These are phyloP conservation scores for Megalops cyprinoides DNA, from an alignment of 2,797 vertebrate species.

Conservation along the genomic window DNA sequence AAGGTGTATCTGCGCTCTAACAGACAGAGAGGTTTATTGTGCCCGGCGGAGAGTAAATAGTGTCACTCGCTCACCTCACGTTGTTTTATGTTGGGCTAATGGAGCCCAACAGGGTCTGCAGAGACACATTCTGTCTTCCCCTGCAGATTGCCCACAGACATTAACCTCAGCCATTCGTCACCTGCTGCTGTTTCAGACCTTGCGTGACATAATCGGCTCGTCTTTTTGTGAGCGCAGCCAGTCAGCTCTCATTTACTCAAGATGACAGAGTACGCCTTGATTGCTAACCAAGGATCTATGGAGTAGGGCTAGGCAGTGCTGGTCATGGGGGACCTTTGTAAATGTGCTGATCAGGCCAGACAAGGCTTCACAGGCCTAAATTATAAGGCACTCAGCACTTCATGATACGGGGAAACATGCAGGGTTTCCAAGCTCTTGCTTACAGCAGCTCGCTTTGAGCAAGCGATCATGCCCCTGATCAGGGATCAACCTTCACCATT, in stretches of 20 bases:
- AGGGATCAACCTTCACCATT: too few species aligned
- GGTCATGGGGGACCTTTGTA: background rate
- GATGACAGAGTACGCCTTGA: background rate
- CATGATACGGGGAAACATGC: too few species aligned
- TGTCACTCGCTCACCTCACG: too few species aligned
- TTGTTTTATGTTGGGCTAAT: background rate
- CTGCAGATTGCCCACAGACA: background rate
- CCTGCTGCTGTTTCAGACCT: background rate
- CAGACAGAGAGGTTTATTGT: background rate
- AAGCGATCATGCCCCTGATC: too few species aligned
- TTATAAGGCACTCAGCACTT: too few species aligned
- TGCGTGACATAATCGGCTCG: background rate
- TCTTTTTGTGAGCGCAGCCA: background rate
- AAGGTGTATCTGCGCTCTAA: constrained; percentile 39
- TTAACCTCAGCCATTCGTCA: background rate
- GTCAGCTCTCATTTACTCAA: background rate
- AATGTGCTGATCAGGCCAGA: too few species aligned
- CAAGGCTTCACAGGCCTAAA: too few species aligned
- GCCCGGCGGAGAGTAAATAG: background rate
- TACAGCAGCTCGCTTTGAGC: too few species aligned
- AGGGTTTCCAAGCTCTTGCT: too few species aligned
- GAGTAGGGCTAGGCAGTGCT: background rate
- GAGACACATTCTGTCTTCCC: background rate
- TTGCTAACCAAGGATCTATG: too few species aligned
- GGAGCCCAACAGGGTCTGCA: too few species aligned